Percentiles rank a stretch among this genome's conserved stretches.
Evolutionary conservation across 2,888 invertebrate species (phyloP).

Genomic region (Zelleria hepariella): DNA sequence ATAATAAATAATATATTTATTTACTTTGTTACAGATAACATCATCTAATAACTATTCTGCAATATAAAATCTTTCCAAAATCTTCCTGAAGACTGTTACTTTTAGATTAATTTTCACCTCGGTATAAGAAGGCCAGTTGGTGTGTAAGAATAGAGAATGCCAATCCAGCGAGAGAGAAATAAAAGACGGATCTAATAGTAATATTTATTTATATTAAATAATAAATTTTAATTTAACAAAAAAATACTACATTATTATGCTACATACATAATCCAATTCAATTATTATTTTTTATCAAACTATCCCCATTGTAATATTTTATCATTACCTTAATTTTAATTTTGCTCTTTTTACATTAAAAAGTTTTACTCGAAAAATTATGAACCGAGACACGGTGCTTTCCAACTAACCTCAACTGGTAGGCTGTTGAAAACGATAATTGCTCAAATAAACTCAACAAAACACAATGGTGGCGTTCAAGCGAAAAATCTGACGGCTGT

Average conservation of each 20-base stretch:
- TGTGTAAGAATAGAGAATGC: slow-evolving; percentile 42
- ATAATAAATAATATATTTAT: neutral
- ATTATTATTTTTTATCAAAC: slow-evolving; percentile 29
- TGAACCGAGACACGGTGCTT: neutral
- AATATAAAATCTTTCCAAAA: slow-evolving; percentile 59
- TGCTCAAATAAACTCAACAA: neutral
- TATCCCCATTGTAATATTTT: slow-evolving; percentile 19
- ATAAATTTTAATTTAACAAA: slow-evolving; percentile 33
- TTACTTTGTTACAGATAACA: slow-evolving; percentile 56
- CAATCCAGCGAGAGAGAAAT: slow-evolving; percentile 62
- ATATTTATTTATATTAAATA: slow-evolving; percentile 45
- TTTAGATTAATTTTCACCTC: slow-evolving; percentile 40
- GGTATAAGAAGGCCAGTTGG: slow-evolving; percentile 34
- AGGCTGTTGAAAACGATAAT: neutral
- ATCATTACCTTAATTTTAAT: neutral
- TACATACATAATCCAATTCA: slow-evolving; percentile 28
- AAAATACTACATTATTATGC: neutral
- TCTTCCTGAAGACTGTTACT: slow-evolving; percentile 65
- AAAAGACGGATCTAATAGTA: slow-evolving; percentile 62
- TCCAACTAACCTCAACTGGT: neutral
- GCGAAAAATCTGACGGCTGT: slow-evolving; percentile 9
- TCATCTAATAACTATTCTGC: slow-evolving; percentile 37
- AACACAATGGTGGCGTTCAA: neutral
- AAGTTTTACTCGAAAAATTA: neutral
- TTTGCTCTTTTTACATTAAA: neutral